phyloP scores from a whole-genome alignment of 1,140 invertebrate genomes.

The Calosoma granatense region DNA sequence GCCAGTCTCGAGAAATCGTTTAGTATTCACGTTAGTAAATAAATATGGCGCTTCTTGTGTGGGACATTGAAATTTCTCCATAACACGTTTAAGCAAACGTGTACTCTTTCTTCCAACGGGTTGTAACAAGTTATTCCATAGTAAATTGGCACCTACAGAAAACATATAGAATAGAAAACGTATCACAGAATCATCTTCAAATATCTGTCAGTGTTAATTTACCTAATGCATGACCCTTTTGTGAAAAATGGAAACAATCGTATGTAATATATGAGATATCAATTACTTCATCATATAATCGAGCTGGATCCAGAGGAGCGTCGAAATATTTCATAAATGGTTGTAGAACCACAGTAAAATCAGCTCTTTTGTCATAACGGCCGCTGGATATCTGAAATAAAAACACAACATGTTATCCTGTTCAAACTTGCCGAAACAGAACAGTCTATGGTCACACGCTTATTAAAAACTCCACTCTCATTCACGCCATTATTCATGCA shows the following conservation, averaged over 20 bases:
- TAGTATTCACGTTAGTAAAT: slow-evolving; percentile 56
- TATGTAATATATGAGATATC: slow-evolving; percentile 61
- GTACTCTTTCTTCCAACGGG: slow-evolving; percentile 56
- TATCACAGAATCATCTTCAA: background rate
- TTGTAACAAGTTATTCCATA: slow-evolving; percentile 65
- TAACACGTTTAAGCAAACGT: slow-evolving; percentile 40
- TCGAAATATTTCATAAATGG: slow-evolving; percentile 50
- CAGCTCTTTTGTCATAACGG: slow-evolving; percentile 43
- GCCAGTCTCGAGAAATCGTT: slow-evolving; percentile 32
- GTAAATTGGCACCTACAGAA: slow-evolving; percentile 49
- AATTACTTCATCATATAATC: slow-evolving; percentile 36
- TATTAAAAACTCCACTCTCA: too few relatives aligned
- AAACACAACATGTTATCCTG: too few relatives aligned
- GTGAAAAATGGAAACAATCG: slow-evolving; percentile 68
- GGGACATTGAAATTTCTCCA: slow-evolving; percentile 52
- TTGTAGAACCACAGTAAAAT: slow-evolving; percentile 61
- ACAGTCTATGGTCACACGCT: too few relatives aligned
- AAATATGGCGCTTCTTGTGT: slow-evolving; percentile 45
- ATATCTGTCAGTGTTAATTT: too few relatives aligned
- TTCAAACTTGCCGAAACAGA: too few relatives aligned
- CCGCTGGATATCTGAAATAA: slow-evolving; percentile 42
- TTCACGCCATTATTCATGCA: too few relatives aligned
- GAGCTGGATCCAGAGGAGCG: slow-evolving; percentile 33
- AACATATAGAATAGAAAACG: background rate
- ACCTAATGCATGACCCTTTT: slow-evolving; percentile 56